Evolutionary conservation across 2,797 vertebrate species (phyloP).

Genomic region (Pampus argenteus): DNA sequence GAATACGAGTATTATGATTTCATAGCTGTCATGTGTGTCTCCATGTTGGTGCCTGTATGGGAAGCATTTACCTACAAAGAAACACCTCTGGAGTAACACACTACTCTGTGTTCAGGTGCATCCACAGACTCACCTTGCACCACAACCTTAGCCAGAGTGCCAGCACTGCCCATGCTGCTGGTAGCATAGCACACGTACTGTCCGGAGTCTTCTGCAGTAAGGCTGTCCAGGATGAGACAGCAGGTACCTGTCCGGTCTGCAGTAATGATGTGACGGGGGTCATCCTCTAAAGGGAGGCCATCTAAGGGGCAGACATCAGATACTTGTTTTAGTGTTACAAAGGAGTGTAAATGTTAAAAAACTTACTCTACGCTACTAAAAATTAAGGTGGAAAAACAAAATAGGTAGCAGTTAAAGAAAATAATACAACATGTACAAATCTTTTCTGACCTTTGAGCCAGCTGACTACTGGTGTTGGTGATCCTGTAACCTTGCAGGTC

Average conservation of each 20-base stretch:
- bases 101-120: no score
- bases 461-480: conserved; percentile 88
- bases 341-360: no score
- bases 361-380: not conserved
- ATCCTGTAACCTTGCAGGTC: conserved; percentile 91
- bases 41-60: not conserved
- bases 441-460: conserved; percentile 94
- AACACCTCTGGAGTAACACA: not conserved
- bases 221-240: conserved; percentile 91
- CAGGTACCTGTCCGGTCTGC: conserved; percentile 91
- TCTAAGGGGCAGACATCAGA: conserved; percentile 78
- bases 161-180: conserved; percentile 90
- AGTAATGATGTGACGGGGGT: conserved; percentile 93
- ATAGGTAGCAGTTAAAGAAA: not conserved
- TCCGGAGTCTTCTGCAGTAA: conserved; percentile 89
- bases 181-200: conserved; percentile 95
- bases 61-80: not conserved
- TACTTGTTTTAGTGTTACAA: no score
- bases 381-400: not conserved
- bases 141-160: conserved; percentile 90
- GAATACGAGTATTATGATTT: not conserved
- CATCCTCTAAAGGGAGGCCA: conserved; percentile 90
- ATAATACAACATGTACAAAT: no score
- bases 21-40: not conserved
- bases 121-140: conserved; percentile 89